Evolutionary conservation across 2,113 vertebrate species (phyloP), one percentile per base, ranked within the genome.

Genomic region (Strigops habroptila): DNA sequence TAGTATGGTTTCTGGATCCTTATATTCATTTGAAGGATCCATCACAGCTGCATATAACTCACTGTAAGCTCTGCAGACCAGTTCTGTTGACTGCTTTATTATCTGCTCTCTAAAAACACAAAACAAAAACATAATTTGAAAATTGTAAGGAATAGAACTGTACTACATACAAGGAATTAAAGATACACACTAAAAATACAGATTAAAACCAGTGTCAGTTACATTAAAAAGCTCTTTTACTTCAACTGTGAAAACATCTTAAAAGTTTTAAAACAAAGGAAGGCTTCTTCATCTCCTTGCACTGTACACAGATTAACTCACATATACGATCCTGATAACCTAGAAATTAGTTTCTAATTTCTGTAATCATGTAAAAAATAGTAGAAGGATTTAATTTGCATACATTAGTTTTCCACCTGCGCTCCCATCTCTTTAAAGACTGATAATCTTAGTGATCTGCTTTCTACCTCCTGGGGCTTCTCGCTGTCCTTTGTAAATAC

Each of bases 61-160:
- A 70, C 89, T 97, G 57, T 99, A 99, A 41, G 99, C 99, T 97
- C 99, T 97, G 96, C 98, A 99, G 93, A 99, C 98, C 94, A 99
- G 97, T 93, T 99, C 99, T 6, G 99, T 99, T 9, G 99, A 99
- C 95, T 98, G 99, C 57, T 98, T 98, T 95, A 99, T 98, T 80
- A 99, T 99, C 97, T 99, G 99, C 59, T 99, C 99, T 97, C 99
- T 99, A 92, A 96, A 53, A 35, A 86, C 91, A 82, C 63, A 88
- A 52, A 90, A 39, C 67, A 64, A 74, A 75, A 67, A 35, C 8
- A 27, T 21, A 19, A 80, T 79, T 77, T 62, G 30, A 17, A 82
- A 82, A 75, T 63, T 4, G 10, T 18, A 74, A 7, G 28, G 15
- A 80, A 48, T 48, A 35, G 31, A 79, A 37, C 6, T 43, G 28